Base-by-base conservation (phyloP, 64 coral and sea anemone genomes). In the Porites australiensis region DNA sequence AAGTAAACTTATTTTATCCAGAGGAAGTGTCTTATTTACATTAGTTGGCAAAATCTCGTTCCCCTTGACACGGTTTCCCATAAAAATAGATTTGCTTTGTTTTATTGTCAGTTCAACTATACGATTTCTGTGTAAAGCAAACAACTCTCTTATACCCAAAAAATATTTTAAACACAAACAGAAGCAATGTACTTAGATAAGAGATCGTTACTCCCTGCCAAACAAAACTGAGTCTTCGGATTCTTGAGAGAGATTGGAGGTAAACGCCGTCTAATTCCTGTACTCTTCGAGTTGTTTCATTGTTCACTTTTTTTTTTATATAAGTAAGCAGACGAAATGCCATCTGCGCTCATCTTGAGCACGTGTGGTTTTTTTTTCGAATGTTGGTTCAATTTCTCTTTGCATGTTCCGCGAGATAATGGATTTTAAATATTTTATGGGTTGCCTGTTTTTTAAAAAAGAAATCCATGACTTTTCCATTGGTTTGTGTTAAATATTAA, bases 351-450 rank as follows among this genome's bases (percentile, higher is more conserved):
- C 8, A 3, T 8, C 44, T 20, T 64, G 45, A 83, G 8, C 79
- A 66, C 58, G 58, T 64, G 23, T 64, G 6, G 61, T 83, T 83
- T 65, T 20, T 44, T 65, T 44, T 81, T 55, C 51, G 54, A 59
- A 62, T 62, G n/a, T 16, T 21, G 44, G 37, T 1, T 74, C 15
- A 74, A 48, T 45, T 47, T 74, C 37, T 63, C n/a, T 11, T 64
- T 22, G 37, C 19, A 66, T 47, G 44, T 44, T 64, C 13, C 16
- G 43, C 18, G 6, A 22, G 55, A 58, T 62, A 8, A 83, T 65
- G 44, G 60, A 49, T 16, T 18, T 66, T 64, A 64, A 83, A 83
- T 65, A 65, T 65, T 83, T 83, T 66, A 83, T 81, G 16, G 27
- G 13, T 6, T n/a, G 44, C 78, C 12, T 81, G 57, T 63, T 81